A percentile compares a stretch with the other conserved stretches of the same genome.
Conservation (phyloP, 1,140 invertebrate species). For the Dryas iulia region DNA sequence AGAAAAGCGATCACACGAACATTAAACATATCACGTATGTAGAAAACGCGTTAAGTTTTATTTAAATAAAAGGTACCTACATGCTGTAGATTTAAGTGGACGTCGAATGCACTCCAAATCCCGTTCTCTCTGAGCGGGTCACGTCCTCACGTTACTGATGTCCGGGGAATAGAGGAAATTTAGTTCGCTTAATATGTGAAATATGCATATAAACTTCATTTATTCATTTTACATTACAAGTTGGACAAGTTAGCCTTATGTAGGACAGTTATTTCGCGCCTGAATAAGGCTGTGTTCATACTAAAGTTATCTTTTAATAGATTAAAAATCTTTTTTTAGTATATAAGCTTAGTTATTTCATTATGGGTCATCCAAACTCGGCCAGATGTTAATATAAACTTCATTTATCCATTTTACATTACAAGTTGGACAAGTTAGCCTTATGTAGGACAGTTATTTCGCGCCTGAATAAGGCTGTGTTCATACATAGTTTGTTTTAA, state of each 20-base stretch:
- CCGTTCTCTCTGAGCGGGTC: conserved; percentile 13
- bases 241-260: background rate
- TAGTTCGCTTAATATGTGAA: conserved; percentile 20
- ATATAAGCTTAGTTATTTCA: too few species aligned
- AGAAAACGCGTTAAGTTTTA: conserved; percentile 13
- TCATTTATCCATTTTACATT: conserved; percentile 23
- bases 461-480: background rate
- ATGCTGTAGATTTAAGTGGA: conserved; percentile 21
- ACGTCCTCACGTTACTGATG: conserved; percentile 29
- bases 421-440: background rate
- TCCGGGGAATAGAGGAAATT: conserved; percentile 26
- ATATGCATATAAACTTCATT: conserved; percentile 22
- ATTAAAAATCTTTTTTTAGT: too few species aligned
- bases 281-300: background rate
- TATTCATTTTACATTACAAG: conserved; percentile 16
- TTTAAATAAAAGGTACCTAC: conserved; percentile 27
- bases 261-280: background rate
- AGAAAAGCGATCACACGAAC: background rate
- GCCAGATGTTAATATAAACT: too few species aligned
- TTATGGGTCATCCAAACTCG: too few species aligned
- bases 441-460: background rate
- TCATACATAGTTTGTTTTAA: background rate
- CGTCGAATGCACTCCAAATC: conserved; percentile 22
- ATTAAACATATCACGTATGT: conserved; percentile 10
- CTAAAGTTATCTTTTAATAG: background rate